Conservation (phyloP, 2,113 vertebrate genomes). For the Protobothrops mucrosquamatus region DNA sequence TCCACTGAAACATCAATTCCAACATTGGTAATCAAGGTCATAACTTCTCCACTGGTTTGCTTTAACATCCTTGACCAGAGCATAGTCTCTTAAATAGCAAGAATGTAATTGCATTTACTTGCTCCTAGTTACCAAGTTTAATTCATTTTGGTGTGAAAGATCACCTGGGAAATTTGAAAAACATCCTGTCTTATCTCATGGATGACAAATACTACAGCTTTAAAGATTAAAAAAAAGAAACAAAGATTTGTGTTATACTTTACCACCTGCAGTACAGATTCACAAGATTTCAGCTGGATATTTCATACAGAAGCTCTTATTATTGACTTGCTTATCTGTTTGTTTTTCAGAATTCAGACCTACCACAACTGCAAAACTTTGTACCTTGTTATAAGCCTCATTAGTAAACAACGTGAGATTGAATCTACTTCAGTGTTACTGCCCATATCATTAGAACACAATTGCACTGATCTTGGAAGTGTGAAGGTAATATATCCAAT, state of each 20-base stretch:
- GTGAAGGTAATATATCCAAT: neutral
- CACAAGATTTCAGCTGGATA: constrained; percentile 16
- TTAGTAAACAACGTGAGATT: neutral
- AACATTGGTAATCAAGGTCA: constrained; percentile 10
- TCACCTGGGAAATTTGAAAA: constrained; percentile 39
- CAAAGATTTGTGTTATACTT: constrained; percentile 17
- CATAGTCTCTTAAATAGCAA: constrained; percentile 49
- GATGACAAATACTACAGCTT: constrained; percentile 25
- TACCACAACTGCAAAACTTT: neutral
- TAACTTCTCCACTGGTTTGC: constrained; percentile 22
- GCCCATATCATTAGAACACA: constrained; percentile 8
- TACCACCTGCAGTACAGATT: constrained; percentile 16
- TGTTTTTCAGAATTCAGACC: neutral
- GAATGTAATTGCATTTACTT: constrained; percentile 52
- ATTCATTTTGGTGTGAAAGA: constrained; percentile 48
- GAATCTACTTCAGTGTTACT: neutral
- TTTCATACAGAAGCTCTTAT: constrained; percentile 11
- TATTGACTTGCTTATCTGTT: neutral
- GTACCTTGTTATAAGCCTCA: neutral
- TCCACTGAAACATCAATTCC: constrained; percentile 33
- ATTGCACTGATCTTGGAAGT: neutral
- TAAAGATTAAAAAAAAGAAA: constrained; percentile 14
- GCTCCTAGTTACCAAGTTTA: constrained; percentile 48
- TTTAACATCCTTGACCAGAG: constrained; percentile 29
- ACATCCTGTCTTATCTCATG: constrained; percentile 26